Base-by-base conservation (phyloP, 2,113 vertebrate species). In the Malurus melanocephalus region DNA sequence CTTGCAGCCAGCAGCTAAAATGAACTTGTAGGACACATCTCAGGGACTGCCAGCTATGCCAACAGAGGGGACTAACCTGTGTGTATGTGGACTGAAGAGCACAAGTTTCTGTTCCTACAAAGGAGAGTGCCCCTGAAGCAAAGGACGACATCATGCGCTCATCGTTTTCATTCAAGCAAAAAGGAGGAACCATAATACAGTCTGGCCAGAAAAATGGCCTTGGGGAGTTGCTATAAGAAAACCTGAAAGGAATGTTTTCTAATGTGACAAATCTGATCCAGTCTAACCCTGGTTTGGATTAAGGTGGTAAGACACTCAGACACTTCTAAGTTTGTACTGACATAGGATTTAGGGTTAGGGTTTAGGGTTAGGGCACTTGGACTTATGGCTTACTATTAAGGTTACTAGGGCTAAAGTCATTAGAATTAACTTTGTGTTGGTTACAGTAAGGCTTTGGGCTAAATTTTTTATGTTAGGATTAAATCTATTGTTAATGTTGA, bases 21-120 rank as follows among this genome's bases (percentile, higher is more conserved):
- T 19, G 7, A 51, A 21, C 45, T 68, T 28, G 13, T 13, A 9
- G 45, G 27, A 11, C 18, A 17, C 27, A 17, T 23, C 3, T 3
- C 17, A 16, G 28, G 22, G 32, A 33, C 61, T 40, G 61, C 7
- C 23, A 51, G 72, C 48, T 48, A 24, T 3, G 1, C 24, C 45
- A 48, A 0, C 30, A 35, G 33, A 2, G 16, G 7, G 8, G 17
- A 13, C 20, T 40, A 9, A 30, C 3, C 16, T 0, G 0, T 55
- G 24, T 19, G 4, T 20, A 9, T 2, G 52, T 4, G 61, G 46
- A 33, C 7, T 4, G 3, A 78, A 61, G 32, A 48, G 38, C 32
- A 69, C 22, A 38, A 26, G 9, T 26, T 24, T 40, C 46, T 72
- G 13, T 79, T 85, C 13, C 52, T 32, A 4, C 8, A 43, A 57